These are phyloP conservation scores for Arvicola amphibius DNA, from an alignment of 2,797 vertebrate species.

Conservation along the genomic window DNA sequence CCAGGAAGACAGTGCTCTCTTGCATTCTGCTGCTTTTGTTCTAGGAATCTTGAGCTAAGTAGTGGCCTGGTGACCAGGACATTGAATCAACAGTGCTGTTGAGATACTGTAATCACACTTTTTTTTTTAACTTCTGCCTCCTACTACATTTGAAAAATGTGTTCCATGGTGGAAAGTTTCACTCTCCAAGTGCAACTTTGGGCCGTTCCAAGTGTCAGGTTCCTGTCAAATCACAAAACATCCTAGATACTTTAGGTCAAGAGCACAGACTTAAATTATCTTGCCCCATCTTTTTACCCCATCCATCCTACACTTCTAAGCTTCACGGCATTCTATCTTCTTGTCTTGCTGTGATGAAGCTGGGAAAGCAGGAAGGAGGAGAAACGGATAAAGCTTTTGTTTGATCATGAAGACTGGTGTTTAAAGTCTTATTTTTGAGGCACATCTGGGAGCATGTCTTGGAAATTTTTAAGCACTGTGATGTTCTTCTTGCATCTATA, in stretches of 20 bases:
- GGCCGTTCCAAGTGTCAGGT: not conserved
- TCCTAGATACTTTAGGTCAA: not conserved
- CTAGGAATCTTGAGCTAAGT: not conserved
- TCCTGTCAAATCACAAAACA: constrained; percentile 42
- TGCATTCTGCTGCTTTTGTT: not conserved
- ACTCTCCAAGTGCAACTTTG: not conserved
- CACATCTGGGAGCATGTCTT: constrained; percentile 1
- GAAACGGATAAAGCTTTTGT: not conserved
- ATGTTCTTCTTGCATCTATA: not conserved
- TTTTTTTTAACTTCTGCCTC: not conserved
- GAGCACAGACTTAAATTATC: not conserved
- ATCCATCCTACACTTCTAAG: not conserved
- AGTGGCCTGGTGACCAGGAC: not conserved
- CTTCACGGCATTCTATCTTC: not conserved
- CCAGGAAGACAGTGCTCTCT: not conserved
- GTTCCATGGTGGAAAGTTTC: not conserved
- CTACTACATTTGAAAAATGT: not conserved
- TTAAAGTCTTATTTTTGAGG: constrained; percentile 31
- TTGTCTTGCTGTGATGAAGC: not conserved
- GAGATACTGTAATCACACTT: not conserved
- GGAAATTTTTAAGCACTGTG: not conserved
- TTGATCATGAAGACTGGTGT: not conserved
- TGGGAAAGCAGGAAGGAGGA: not conserved
- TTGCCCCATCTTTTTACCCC: not conserved
- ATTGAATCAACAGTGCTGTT: not conserved